Evolutionary conservation across 2,888 invertebrate genomes (phyloP).

Genomic region (Panzeria rudis): DNA sequence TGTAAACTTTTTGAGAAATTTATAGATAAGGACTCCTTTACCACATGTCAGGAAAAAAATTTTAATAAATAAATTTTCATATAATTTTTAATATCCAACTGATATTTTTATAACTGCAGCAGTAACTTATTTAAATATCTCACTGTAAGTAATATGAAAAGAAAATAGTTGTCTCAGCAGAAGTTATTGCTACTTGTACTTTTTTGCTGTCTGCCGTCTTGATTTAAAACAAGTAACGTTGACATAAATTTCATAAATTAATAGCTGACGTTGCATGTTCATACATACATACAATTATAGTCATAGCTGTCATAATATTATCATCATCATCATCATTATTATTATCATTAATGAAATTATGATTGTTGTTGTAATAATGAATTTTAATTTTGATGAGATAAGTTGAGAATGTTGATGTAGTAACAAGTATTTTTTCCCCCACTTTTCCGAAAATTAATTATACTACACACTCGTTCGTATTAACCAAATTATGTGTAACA

Average conservation of each 20-base stretch:
- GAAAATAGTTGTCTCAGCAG: not conserved
- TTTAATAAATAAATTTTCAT: too few relatives aligned
- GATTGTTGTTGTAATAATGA: constrained; percentile 35
- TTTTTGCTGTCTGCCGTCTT: constrained; percentile 9
- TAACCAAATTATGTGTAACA: constrained; percentile 18
- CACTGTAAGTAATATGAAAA: constrained; percentile 4
- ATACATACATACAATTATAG: not conserved
- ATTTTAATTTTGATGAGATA: constrained; percentile 29
- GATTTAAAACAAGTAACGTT: constrained; percentile 57
- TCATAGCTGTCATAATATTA: constrained; percentile 14
- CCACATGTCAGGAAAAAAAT: too few relatives aligned
- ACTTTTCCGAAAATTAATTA: constrained; percentile 41
- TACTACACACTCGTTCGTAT: constrained; percentile 29
- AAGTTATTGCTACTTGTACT: constrained; percentile 1
- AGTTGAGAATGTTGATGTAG: constrained; percentile 40
- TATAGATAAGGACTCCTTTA: not conserved
- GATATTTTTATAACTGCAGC: too few relatives aligned
- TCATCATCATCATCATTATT: too few relatives aligned
- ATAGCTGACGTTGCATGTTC: constrained; percentile 44
- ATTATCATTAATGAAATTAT: constrained; percentile 28
- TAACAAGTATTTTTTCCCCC: not conserved
- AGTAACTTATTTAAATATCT: not conserved
- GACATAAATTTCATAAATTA: constrained; percentile 65
- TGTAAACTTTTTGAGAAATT: not conserved
- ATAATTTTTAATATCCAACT: too few relatives aligned